Percentiles rank a stretch among this genome's conserved stretches.
These are phyloP conservation scores for Pandemis cinnamomeana DNA, from an alignment of 2,888 invertebrate species.

Conservation along the genomic window DNA sequence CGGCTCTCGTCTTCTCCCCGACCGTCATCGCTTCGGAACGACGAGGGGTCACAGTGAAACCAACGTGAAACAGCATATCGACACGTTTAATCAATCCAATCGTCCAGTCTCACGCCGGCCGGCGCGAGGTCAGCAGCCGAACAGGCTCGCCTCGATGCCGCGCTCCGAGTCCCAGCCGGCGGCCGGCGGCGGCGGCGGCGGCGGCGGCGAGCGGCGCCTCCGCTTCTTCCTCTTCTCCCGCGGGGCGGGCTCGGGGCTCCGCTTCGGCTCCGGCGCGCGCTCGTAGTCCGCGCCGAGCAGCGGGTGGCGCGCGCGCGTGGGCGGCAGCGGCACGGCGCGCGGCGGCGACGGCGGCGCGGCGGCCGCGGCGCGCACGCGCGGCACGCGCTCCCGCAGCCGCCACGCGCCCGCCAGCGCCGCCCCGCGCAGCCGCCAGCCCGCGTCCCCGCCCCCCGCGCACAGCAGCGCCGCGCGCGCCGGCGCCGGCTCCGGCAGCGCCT, in stretches of 20 bases:
- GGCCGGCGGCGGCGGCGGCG: constrained; percentile 12
- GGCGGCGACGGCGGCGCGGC: not conserved
- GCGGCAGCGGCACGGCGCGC: constrained; percentile 17
- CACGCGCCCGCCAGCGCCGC: constrained; percentile 2
- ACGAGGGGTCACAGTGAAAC: no score
- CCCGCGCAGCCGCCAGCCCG: constrained; percentile 1
- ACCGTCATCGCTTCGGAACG: no score
- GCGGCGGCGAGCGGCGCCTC: not conserved
- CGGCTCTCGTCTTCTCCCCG: no score
- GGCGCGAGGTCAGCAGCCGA: not conserved
- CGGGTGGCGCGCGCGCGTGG: constrained; percentile 39
- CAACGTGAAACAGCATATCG: no score
- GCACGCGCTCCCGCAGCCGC: constrained; percentile 18
- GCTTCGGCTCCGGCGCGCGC: constrained; percentile 8
- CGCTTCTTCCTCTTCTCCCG: constrained; percentile 12
- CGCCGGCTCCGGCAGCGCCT: constrained; percentile 11
- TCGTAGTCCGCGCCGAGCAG: constrained; percentile 43
- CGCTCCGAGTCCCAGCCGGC: constrained; percentile 34
- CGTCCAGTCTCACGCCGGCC: not conserved
- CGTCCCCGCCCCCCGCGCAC: not conserved
- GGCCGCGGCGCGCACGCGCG: not conserved
- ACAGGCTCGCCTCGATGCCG: constrained; percentile 34
- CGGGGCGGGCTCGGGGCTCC: not conserved
- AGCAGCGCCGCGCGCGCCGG: constrained; percentile 18
- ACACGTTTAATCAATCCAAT: no score